A percentile compares a stretch with the other conserved stretches of the same genome.
Conservation (phyloP, 2,797 vertebrate genomes). For the Lepus townsendii region DNA sequence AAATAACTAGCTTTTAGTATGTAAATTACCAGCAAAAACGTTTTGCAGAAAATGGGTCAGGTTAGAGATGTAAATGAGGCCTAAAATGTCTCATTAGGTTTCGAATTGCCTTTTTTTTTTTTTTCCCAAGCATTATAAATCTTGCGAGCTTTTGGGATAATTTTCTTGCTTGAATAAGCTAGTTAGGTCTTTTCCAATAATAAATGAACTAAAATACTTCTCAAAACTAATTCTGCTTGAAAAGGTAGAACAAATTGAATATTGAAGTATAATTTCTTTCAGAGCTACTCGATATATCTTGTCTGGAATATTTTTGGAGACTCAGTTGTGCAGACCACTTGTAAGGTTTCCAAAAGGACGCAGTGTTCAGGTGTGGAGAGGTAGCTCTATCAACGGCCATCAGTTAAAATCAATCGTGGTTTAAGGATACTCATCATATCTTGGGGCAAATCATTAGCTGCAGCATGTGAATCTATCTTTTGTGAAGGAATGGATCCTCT, state of each 20-base stretch:
- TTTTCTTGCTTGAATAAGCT: conserved; percentile 90
- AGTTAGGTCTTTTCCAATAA: conserved; percentile 87
- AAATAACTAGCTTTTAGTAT: conserved; percentile 89
- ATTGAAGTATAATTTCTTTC: conserved; percentile 77
- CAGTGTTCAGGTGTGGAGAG: background rate
- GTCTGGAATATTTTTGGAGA: conserved; percentile 40
- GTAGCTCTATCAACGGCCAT: background rate
- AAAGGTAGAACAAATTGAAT: conserved; percentile 80
- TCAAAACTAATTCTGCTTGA: conserved; percentile 84
- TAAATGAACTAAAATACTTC: conserved; percentile 87
- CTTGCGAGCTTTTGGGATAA: conserved; percentile 89
- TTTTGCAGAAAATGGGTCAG: conserved; percentile 89
- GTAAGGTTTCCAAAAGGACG: background rate
- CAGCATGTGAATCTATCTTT: background rate
- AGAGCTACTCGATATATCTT: conserved; percentile 69
- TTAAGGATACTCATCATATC: conserved; percentile 41
- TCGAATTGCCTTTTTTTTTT: conserved; percentile 88
- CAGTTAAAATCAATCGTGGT: conserved; percentile 56
- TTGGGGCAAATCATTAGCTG: background rate
- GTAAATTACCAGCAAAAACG: conserved; percentile 89
- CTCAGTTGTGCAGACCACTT: conserved; percentile 39
- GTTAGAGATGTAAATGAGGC: conserved; percentile 91
- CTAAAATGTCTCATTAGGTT: conserved; percentile 92
- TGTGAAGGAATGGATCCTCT: background rate
- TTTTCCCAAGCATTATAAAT: conserved; percentile 89